Evolutionary conservation across 2,113 vertebrate species (phyloP).

Genomic region (Pollachius pollachius): DNA sequence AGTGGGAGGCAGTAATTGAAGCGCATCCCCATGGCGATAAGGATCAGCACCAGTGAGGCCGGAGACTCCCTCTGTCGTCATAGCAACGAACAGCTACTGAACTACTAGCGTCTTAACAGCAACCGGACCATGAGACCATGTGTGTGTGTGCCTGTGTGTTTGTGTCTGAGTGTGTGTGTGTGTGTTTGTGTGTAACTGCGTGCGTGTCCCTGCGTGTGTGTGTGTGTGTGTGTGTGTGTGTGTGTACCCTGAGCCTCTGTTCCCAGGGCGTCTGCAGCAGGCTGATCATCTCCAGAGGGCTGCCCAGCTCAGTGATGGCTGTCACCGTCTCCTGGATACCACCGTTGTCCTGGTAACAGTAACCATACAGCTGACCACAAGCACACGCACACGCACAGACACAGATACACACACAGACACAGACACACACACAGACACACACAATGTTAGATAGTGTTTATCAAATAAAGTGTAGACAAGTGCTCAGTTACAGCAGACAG

Average conservation of each 20-base stretch:
- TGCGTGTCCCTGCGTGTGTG: background rate
- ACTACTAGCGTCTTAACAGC: too few relatives aligned
- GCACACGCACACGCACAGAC: background rate
- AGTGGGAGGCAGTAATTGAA: slow-evolving; percentile 49
- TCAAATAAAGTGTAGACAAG: background rate
- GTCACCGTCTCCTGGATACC: slow-evolving; percentile 86
- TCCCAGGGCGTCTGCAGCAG: slow-evolving; percentile 90
- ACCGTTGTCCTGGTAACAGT: slow-evolving; percentile 87
- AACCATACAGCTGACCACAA: slow-evolving; percentile 80
- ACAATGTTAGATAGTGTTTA: background rate
- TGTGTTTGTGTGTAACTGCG: slow-evolving; percentile 2
- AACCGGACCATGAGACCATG: too few relatives aligned
- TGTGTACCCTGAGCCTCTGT: slow-evolving; percentile 82
- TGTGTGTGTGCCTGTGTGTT: background rate
- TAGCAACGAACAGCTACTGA: too few relatives aligned
- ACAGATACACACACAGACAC: background rate
- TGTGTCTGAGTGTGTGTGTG: slow-evolving; percentile 19
- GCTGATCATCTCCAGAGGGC: slow-evolving; percentile 90
- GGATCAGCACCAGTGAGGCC: slow-evolving; percentile 13
- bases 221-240: slow-evolving; percentile 16
- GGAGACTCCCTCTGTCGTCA: too few relatives aligned
- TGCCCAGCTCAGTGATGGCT: slow-evolving; percentile 88
- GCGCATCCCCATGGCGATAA: slow-evolving; percentile 21
- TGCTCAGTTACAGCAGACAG: background rate
- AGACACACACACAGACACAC: background rate